phyloP scores from a whole-genome alignment of 2,797 vertebrate genomes.

The Lagorchestes hirsutus region DNA sequence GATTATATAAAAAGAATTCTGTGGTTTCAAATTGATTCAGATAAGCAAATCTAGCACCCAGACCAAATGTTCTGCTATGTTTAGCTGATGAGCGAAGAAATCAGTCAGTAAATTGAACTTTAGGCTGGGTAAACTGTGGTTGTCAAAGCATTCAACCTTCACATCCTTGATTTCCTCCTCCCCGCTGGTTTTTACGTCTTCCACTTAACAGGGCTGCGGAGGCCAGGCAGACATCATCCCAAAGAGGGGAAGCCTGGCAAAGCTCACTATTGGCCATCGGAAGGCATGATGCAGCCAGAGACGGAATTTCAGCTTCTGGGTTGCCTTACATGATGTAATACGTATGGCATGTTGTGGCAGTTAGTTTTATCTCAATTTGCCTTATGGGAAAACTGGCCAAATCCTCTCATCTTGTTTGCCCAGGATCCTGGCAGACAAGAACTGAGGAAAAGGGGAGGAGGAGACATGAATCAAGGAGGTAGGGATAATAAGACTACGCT shows the following conservation, averaged over 20 bases:
- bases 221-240: neutral
- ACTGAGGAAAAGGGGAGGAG: neutral
- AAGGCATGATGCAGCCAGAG: neutral
- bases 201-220: slow-evolving; percentile 24
- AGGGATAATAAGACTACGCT: neutral
- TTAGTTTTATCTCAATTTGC: slow-evolving; percentile 14
- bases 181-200: neutral
- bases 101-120: slow-evolving; percentile 22
- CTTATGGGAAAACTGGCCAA: neutral
- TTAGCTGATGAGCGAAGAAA: slow-evolving; percentile 38
- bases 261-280: neutral
- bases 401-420: neutral
- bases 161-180: slow-evolving; percentile 20
- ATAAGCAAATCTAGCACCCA: slow-evolving; percentile 22
- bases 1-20: neutral
- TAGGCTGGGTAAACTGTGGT: slow-evolving; percentile 28
- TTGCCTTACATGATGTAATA: neutral
- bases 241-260: neutral
- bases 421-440: neutral
- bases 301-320: slow-evolving; percentile 33
- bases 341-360: neutral
- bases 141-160: slow-evolving; percentile 28
- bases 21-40: neutral
- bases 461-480: neutral
- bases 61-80: slow-evolving; percentile 8